phyloP scores from a whole-genome alignment of 2,888 invertebrate genomes.

The Lordiphosa fenestrarum region DNA sequence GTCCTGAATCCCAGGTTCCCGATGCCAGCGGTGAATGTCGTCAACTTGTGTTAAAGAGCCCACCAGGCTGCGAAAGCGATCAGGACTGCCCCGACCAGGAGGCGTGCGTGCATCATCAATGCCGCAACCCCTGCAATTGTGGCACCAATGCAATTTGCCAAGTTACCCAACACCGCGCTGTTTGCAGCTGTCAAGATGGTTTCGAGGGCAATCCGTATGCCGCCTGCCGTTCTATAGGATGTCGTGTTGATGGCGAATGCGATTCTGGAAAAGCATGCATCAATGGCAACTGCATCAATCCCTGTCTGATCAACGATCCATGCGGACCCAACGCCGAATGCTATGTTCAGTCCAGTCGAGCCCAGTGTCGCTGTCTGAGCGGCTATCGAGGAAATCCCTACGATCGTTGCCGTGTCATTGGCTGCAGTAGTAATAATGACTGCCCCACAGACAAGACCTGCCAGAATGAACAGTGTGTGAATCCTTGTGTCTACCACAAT shows the following conservation, averaged over 20 bases:
- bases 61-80: constrained; percentile 89
- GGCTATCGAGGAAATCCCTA: constrained; percentile 91
- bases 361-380: constrained; percentile 89
- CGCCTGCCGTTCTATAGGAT: constrained; percentile 90
- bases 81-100: constrained; percentile 89
- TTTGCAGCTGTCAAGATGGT: constrained; percentile 91
- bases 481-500: constrained; percentile 90
- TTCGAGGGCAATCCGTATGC: constrained; percentile 93
- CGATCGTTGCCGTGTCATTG: constrained; percentile 88
- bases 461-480: constrained; percentile 91
- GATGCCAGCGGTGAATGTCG: constrained; percentile 89
- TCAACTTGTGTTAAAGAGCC: constrained; percentile 85
- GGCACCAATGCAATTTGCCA: constrained; percentile 91
- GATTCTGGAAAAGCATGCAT: constrained; percentile 90
- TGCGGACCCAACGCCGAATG: constrained; percentile 93
- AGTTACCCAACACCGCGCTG: constrained; percentile 90
- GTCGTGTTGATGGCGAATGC: constrained; percentile 91
- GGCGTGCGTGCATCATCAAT: constrained; percentile 92
- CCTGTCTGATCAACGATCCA: constrained; percentile 89
- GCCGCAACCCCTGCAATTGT: constrained; percentile 93
- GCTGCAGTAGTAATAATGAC: constrained; percentile 92
- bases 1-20: constrained; percentile 91
- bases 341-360: constrained; percentile 86
- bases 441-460: constrained; percentile 93
- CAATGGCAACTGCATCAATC: constrained; percentile 92